Percentiles rank a stretch among this genome's conserved stretches.
These are phyloP conservation scores for Microcebus ravelobensis DNA, from an alignment of 2,113 vertebrate genomes.

Conservation along the genomic window DNA sequence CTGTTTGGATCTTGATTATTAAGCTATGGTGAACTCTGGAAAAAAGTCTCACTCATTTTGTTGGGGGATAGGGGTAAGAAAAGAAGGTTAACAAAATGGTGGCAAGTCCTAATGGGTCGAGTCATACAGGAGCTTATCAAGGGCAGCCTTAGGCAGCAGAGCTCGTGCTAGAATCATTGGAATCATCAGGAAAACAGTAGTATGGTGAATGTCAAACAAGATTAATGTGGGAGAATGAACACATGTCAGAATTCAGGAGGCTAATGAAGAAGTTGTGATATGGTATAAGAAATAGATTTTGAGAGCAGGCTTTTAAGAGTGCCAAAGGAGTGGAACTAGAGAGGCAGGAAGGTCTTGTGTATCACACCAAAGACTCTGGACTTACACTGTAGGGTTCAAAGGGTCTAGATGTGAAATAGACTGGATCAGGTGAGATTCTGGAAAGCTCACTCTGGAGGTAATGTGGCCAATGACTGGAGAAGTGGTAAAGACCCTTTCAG, in stretches of 20 bases:
- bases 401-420: not conserved
- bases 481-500: not conserved
- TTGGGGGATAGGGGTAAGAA: not conserved
- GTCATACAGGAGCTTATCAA: not conserved
- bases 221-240: not conserved
- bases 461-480: not conserved
- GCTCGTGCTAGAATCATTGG: not conserved
- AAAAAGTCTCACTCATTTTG: not conserved
- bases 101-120: not conserved
- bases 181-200: not conserved
- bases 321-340: not conserved
- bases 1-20: conserved; percentile 3
- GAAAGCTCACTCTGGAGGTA: not conserved
- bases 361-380: not conserved
- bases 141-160: not conserved
- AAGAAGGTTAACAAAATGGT: not conserved
- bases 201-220: not conserved
- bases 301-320: not conserved
- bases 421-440: not conserved
- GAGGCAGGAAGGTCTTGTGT: not conserved
- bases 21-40: not conserved
- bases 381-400: not conserved
- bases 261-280: not conserved
- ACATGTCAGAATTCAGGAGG: not conserved
- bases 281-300: not conserved